Evolutionary conservation across 2,797 vertebrate genomes (phyloP).

Genomic region (Liasis olivaceus): DNA sequence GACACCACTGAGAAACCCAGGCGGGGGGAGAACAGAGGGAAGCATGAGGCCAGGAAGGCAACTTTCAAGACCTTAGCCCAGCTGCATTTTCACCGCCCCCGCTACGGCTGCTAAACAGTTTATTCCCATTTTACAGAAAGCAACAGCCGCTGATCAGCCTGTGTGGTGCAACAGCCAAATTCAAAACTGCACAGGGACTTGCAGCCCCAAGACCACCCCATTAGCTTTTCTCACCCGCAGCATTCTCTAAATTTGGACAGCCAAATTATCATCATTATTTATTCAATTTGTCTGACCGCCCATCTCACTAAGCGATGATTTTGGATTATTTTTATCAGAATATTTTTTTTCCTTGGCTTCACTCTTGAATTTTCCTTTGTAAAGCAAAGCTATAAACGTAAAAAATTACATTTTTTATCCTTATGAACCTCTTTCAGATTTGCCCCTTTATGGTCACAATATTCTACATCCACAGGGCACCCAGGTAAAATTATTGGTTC

Average conservation of each 20-base stretch:
- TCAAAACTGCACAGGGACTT: no score
- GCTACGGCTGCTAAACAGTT: not conserved
- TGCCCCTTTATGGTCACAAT: no score
- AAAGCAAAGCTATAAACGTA: no score
- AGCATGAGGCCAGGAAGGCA: not conserved
- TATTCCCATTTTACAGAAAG: not conserved
- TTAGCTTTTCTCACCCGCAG: not conserved
- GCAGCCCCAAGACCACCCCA: not conserved
- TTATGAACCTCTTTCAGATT: no score
- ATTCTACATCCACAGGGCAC: no score
- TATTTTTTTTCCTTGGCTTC: no score
- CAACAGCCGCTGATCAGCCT: not conserved
- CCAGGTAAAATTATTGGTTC: no score
- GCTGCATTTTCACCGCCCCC: not conserved
- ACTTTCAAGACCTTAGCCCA: not conserved
- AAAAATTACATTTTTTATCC: no score
- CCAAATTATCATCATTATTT: not conserved
- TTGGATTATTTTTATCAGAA: no score
- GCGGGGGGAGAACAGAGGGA: not conserved
- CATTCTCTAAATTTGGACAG: no score
- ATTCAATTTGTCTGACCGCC: not conserved
- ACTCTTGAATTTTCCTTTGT: no score
- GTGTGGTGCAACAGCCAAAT: no score
- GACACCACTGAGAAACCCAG: slow-evolving; percentile 84
- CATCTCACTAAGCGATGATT: not conserved